A percentile compares a stretch with the other conserved stretches of the same genome.
Evolutionary conservation across 1,140 invertebrate genomes (phyloP).

Genomic region (Listronotus bonariensis): DNA sequence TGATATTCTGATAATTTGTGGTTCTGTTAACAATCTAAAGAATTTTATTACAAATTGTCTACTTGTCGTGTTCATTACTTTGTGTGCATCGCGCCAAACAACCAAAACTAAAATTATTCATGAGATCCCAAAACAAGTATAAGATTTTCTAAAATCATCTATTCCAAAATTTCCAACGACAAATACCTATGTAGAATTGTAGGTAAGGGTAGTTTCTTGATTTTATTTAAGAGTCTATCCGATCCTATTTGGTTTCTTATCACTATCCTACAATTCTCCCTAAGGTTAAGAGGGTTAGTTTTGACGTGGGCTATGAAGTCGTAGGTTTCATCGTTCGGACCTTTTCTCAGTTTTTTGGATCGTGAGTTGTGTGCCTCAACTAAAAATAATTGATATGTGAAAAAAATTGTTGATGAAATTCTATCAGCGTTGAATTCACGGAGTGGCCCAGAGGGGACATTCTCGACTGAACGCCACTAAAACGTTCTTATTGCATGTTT

Average conservation of each 20-base stretch:
- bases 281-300: constrained; percentile 56
- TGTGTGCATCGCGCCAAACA: background rate
- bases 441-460: too few species aligned
- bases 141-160: background rate
- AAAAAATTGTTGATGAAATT: too few species aligned
- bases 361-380: constrained; percentile 45
- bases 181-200: constrained; percentile 48
- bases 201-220: constrained; percentile 54
- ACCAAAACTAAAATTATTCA: background rate
- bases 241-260: constrained; percentile 51
- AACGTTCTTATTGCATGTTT: too few species aligned
- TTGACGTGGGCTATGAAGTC: constrained; percentile 52
- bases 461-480: too few species aligned
- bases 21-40: too few species aligned
- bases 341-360: constrained; percentile 47
- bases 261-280: constrained; percentile 56
- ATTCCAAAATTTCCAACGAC: constrained; percentile 47
- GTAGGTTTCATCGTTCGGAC: constrained; percentile 43
- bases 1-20: too few species aligned
- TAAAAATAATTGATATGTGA: constrained; percentile 9
- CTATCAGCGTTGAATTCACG: too few species aligned
- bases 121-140: constrained; percentile 10
- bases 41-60: too few species aligned
- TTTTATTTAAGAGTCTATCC: constrained; percentile 47
- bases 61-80: too few species aligned